Percentiles rank a stretch among this genome's conserved stretches.
Evolutionary conservation across 2,888 invertebrate genomes (phyloP).

Genomic region (Lithophane ornitopus): DNA sequence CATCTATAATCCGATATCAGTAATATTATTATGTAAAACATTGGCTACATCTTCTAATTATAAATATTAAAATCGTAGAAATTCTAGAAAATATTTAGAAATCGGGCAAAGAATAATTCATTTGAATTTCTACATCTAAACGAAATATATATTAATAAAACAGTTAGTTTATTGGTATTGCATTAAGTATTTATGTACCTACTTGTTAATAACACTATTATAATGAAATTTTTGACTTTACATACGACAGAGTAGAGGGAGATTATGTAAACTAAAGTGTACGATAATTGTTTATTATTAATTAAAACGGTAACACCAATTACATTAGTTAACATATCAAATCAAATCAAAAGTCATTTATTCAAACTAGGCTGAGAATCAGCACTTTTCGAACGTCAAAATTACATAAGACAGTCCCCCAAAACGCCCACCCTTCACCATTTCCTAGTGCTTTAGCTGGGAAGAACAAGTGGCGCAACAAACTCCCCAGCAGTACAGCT

Average conservation of each 20-base stretch:
- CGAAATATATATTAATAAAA: neutral
- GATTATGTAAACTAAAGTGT: conserved; percentile 37
- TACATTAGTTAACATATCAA: no score
- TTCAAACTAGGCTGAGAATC: no score
- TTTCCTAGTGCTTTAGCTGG: no score
- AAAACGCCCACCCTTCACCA: no score
- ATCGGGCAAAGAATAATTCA: neutral
- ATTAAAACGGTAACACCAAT: no score
- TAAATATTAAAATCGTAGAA: conserved; percentile 15
- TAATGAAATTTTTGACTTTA: conserved; percentile 10
- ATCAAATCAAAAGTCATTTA: no score
- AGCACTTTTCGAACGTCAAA: no score
- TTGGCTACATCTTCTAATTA: neutral
- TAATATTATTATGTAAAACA: conserved; percentile 17
- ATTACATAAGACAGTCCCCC: no score
- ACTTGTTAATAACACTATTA: neutral
- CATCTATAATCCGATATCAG: neutral
- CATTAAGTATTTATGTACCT: neutral
- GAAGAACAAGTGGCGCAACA: no score
- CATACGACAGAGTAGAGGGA: neutral
- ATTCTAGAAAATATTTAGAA: conserved; percentile 30
- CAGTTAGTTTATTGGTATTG: neutral
- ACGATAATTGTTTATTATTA: no score
- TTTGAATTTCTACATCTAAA: conserved; percentile 19
- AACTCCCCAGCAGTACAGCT: no score